Conservation (phyloP, 2,888 invertebrate species). For the Malacosoma neustria region DNA sequence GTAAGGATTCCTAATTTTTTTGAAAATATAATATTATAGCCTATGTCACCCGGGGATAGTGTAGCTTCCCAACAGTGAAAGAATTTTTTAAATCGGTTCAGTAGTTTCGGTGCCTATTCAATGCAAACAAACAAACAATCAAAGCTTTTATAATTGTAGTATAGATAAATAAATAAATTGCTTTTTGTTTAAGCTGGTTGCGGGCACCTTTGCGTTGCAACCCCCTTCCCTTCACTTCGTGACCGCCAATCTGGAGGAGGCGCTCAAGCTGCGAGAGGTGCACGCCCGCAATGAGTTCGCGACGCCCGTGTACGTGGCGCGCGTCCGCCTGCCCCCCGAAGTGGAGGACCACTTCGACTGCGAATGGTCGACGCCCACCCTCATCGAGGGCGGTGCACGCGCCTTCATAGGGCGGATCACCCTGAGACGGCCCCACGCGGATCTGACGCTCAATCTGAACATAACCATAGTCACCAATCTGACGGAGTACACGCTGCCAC, state of each 20-base stretch:
- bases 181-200: conserved; percentile 44
- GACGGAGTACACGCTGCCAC: conserved; percentile 52
- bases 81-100: no score
- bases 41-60: no score
- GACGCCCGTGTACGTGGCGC: conserved; percentile 28
- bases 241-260: conserved; percentile 23
- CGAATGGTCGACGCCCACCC: conserved; percentile 21
- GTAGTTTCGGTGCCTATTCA: no score
- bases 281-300: conserved; percentile 41
- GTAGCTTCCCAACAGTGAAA: no score
- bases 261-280: conserved; percentile 24
- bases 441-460: conserved; percentile 7
- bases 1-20: no score
- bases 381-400: conserved; percentile 18
- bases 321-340: conserved; percentile 24
- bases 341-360: conserved; percentile 28
- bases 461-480: conserved; percentile 65
- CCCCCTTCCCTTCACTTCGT: conserved; percentile 34
- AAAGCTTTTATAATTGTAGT: no score
- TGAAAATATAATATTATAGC: no score
- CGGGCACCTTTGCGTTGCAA: conserved; percentile 30
- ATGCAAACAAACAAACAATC: no score
- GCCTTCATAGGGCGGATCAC: conserved; percentile 12
- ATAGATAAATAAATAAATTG: no score
- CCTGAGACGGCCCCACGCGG: conserved; percentile 14